These are phyloP conservation scores for Egretta garzetta DNA, from an alignment of 2,113 vertebrate genomes.

Conservation along the genomic window DNA sequence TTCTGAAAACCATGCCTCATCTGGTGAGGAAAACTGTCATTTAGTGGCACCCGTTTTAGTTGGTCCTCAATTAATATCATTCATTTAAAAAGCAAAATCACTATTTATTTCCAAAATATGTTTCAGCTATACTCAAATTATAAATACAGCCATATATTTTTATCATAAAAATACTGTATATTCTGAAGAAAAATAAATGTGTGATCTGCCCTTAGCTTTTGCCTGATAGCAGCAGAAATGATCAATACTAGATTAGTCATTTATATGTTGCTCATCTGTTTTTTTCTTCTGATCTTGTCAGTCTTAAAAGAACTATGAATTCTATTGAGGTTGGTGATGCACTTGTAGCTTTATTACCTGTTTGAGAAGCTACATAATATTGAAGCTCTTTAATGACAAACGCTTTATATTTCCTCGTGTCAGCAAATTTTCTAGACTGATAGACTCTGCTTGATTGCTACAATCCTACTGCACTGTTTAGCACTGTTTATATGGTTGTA, in stretches of 20 bases:
- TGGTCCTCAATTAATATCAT: background rate
- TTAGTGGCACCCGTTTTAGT: background rate
- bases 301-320: constrained; percentile 34
- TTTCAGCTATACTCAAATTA: background rate
- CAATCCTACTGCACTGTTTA: background rate
- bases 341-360: constrained; percentile 61
- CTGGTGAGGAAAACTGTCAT: background rate
- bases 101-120: background rate
- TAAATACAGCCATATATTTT: background rate
- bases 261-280: constrained; percentile 13
- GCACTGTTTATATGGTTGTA: background rate
- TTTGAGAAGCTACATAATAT: constrained; percentile 59
- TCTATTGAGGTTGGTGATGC: constrained; percentile 53
- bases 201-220: background rate
- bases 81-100: background rate
- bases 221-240: background rate
- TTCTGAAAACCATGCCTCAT: background rate
- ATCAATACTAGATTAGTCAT: constrained; percentile 25
- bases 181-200: constrained; percentile 10
- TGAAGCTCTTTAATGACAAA: constrained; percentile 43
- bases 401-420: constrained; percentile 49
- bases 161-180: background rate
- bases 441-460: constrained; percentile 51
- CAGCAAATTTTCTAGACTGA: constrained; percentile 65
- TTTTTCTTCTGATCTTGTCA: constrained; percentile 61